These are phyloP conservation scores for Tor tambroides DNA, from an alignment of 2,113 vertebrate species.

Conservation along the genomic window DNA sequence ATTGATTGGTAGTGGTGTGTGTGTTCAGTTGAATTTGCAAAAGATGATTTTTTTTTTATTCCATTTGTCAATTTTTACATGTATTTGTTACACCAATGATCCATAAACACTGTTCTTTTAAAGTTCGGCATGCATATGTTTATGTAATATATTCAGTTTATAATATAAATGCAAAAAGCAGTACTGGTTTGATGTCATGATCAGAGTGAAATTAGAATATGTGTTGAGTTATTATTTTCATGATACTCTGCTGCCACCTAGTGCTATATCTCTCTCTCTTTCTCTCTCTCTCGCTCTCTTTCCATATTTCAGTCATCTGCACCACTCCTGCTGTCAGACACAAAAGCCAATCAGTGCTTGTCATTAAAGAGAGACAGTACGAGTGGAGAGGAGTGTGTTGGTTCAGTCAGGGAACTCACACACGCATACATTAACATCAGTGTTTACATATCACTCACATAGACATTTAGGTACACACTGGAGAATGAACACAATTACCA, in stretches of 20 bases:
- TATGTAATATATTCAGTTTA: background rate
- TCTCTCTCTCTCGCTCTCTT: background rate
- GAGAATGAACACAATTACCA: conserved; percentile 35
- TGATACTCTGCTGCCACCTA: conserved; percentile 61
- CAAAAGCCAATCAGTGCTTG: conserved; percentile 41
- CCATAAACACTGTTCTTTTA: background rate
- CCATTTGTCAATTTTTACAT: background rate
- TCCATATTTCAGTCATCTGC: background rate
- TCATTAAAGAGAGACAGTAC: conserved; percentile 26
- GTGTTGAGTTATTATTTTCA: conserved; percentile 33
- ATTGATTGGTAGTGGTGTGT: background rate
- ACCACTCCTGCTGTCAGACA: background rate
- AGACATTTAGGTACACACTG: conserved; percentile 18
- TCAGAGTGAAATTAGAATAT: background rate
- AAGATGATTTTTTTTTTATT: no score
- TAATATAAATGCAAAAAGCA: background rate
- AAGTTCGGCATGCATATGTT: background rate
- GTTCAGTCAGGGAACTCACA: conserved; percentile 22
- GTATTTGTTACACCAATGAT: background rate
- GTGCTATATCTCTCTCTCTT: conserved; percentile 57
- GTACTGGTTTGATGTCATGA: background rate
- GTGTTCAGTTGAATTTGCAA: no score
- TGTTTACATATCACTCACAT: conserved; percentile 21
- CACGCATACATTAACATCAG: conserved; percentile 13
- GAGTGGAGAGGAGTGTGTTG: conserved; percentile 4